Evolutionary conservation across 2,888 invertebrate species (phyloP).

Genomic region (Eudasyphora cyanicolor): DNA sequence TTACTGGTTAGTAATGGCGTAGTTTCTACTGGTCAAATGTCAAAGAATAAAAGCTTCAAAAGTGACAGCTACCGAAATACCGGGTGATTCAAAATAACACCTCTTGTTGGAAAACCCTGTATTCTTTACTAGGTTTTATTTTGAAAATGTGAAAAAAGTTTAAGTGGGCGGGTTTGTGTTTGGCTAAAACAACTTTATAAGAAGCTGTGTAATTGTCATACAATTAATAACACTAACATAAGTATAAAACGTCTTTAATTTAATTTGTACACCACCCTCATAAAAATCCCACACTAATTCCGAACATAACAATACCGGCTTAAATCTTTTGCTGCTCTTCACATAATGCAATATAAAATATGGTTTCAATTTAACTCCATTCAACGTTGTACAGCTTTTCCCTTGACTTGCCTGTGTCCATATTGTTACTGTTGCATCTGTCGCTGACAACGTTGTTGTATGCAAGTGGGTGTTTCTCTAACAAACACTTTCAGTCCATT

Average conservation of each 20-base stretch:
- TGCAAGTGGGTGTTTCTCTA: neutral
- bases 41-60: too few species aligned
- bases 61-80: too few species aligned
- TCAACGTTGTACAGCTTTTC: constrained; percentile 4
- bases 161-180: too few species aligned
- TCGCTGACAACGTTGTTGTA: constrained; percentile 44
- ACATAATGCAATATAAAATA: constrained; percentile 48
- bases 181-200: too few species aligned
- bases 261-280: neutral
- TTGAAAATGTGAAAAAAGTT: too few species aligned
- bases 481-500: neutral
- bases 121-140: too few species aligned
- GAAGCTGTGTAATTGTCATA: neutral
- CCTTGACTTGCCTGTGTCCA: neutral
- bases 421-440: constrained; percentile 50
- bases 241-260: too few species aligned
- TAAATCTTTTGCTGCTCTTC: neutral
- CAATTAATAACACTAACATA: neutral
- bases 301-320: neutral
- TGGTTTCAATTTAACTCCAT: constrained; percentile 48
- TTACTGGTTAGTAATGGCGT: too few species aligned
- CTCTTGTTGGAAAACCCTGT: too few species aligned
- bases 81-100: too few species aligned
- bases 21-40: too few species aligned
- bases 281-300: neutral